phyloP scores from a whole-genome alignment of 2,797 vertebrate species.

The Characodon lateralis region DNA sequence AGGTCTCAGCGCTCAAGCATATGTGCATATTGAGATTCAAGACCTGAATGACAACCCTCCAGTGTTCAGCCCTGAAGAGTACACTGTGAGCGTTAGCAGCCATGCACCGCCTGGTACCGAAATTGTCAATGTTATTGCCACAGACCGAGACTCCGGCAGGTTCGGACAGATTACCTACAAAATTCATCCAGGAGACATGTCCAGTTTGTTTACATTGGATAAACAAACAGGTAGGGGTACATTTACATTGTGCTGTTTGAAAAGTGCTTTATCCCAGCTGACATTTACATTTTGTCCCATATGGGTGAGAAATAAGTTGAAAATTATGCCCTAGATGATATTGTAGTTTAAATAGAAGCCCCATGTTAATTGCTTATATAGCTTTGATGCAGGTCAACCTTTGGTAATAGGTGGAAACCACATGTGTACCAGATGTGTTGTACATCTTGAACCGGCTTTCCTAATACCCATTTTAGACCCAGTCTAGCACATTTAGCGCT shows the following conservation, averaged over 20 bases:
- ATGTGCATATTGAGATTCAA: conserved; percentile 89
- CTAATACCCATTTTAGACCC: too few species aligned
- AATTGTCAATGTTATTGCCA: conserved; percentile 85
- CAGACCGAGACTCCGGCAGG: conserved; percentile 85
- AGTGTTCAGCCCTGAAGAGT: conserved; percentile 85
- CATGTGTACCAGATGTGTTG: too few species aligned
- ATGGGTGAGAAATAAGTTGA: neutral
- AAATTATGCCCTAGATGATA: neutral
- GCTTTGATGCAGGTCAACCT: too few species aligned
- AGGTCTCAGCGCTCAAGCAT: conserved; percentile 89
- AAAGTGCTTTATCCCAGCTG: neutral
- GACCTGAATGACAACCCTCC: conserved; percentile 92
- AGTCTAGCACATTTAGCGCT: too few species aligned
- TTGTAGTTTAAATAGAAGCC: neutral
- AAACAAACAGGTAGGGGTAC: conserved; percentile 84
- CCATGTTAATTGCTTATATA: neutral
- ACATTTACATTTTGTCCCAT: neutral
- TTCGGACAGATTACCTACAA: conserved; percentile 86
- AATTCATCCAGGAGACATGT: conserved; percentile 83
- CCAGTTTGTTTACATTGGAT: conserved; percentile 86
- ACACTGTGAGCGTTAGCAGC: conserved; percentile 85
- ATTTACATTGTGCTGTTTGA: neutral
- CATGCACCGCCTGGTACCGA: conserved; percentile 87
- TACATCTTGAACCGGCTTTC: too few species aligned
- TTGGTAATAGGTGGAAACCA: too few species aligned